Evolutionary conservation across 2,888 invertebrate genomes (phyloP), one percentile per base, ranked within the genome.

Genomic region (Eupithecia centaureata): DNA sequence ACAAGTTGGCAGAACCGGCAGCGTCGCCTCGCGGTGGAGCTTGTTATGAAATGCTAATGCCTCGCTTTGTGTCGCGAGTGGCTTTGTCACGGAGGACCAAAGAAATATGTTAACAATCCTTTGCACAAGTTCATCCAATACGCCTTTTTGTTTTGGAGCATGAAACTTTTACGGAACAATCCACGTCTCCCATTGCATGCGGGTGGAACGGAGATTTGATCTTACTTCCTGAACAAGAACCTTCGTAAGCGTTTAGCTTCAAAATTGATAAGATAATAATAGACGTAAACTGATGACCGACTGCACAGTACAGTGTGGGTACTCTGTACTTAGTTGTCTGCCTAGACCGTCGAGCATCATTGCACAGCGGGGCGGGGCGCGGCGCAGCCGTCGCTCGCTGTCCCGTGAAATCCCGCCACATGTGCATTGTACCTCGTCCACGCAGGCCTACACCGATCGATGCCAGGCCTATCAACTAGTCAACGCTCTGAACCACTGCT

Each of bases 1-100:
- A 54, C 42, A 73, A 70, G 65, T 73, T 68, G 66, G 59, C 65
- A 66, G 68, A 70, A 70, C 68, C 65, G 61, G 8, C 65, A 51
- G 51, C 52, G 7, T 8, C 18, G 47, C 38, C 15, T n/a, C 38
- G 51, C 51, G 32, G 22, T 51, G 42, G 33, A 69, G 51, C 33
- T 69, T 69, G 62, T 63, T 65, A 69, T 56, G 62, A 63, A 69
- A 65, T 63, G 63, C 56, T 69, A 60, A 69, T 69, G 60, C 56
- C 47, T 56, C 28, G 54, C 63, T 63, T 63, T 59, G 59, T 30
- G 38, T 18, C 35, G 63, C 56, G 60, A 61, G 30, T 35, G 25
- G 30, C 42, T 58, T 61, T 35, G 22, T 54, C 54, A 42, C 51
- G 56, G 22, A 27, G 54, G 30, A 52, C 22, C 51, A 51, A 51